Percentiles rank a stretch among this genome's conserved stretches.
Evolutionary conservation across 2,888 invertebrate genomes (phyloP).

Genomic region (Chymomyza fuscimana): DNA sequence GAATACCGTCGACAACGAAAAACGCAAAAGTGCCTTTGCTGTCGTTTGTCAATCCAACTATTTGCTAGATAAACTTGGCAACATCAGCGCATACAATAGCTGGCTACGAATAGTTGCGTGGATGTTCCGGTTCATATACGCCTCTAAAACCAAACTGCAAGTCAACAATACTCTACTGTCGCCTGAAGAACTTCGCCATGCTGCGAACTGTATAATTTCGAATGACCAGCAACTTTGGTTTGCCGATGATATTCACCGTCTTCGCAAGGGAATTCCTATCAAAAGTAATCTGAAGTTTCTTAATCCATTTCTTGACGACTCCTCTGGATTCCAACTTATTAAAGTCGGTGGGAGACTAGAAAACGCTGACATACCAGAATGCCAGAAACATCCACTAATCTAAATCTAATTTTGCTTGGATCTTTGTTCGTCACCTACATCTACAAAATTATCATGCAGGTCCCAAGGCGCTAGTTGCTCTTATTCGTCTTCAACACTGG

Average conservation of each 20-base stretch:
- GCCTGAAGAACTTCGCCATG: neutral
- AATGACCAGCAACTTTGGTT: constrained; percentile 32
- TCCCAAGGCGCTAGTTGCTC: neutral
- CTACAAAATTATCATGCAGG: no score
- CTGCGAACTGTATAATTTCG: constrained; percentile 15
- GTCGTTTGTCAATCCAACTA: neutral
- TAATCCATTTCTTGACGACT: neutral
- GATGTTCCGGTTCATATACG: no score
- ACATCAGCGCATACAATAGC: no score
- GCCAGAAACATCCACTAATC: neutral
- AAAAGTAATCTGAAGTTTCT: constrained; percentile 14
- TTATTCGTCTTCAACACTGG: neutral
- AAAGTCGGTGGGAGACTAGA: neutral
- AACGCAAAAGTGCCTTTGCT: constrained; percentile 3
- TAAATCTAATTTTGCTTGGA: neutral
- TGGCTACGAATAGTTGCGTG: no score
- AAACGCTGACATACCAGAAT: neutral
- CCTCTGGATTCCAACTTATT: neutral
- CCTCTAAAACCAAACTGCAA: no score
- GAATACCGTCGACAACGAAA: constrained; percentile 26
- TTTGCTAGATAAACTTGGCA: no score
- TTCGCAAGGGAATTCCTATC: no score
- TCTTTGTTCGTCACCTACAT: neutral
- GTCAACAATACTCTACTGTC: no score
- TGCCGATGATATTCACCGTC: no score